Evolutionary conservation across 1,140 invertebrate genomes (phyloP), one percentile per base, ranked within the genome.

Genomic region (Branchinecta lynchi): DNA sequence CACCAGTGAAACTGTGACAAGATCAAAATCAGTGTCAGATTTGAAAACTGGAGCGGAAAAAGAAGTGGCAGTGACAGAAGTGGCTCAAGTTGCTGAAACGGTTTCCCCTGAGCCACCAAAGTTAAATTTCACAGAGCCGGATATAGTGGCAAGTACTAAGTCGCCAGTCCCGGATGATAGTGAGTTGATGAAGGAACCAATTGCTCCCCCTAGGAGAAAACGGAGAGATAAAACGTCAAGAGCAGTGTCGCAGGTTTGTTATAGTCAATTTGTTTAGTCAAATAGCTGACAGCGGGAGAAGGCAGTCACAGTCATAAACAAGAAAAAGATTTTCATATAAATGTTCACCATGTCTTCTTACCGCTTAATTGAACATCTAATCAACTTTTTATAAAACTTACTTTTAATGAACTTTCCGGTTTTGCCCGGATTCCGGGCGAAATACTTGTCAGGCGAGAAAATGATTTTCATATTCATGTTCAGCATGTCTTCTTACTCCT

Each of bases 81-180:
- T 9, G 43, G 20, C n/a, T 32, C 69, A 21, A 65, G 6, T 21
- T n/a, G 20, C 45, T 15, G 20, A 43, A 68, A 66, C 60, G 12
- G 32, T 12, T 43, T 21, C 51, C 15, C 3, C 8, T 51, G 45
- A 32, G n/a, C 15, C 67, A 15, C 21, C 67, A 44, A 45, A 43
- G 12, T 21, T 43, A 44, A 45, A 10, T 43, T 66, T 87, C 75
- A 86, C 88, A 78, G 92, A 95, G 78, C 92, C 92, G 43, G 93
- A 96, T 80, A 89, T 96, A 73, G 92, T 96, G 71, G 89, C 90
- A 67, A 95, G 92, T 79, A 93, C 92, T 69, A 95, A 95, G 80
- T 84, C 84, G 43, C 74, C 73, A 46, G 70, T 70, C 75, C 78
- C 78, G 70, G 76, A 78, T 46, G 81, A 81, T 73, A 72, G 71